These are phyloP conservation scores for Pemphigus obesinymphae DNA, from an alignment of 1,140 invertebrate species.

Conservation along the genomic window DNA sequence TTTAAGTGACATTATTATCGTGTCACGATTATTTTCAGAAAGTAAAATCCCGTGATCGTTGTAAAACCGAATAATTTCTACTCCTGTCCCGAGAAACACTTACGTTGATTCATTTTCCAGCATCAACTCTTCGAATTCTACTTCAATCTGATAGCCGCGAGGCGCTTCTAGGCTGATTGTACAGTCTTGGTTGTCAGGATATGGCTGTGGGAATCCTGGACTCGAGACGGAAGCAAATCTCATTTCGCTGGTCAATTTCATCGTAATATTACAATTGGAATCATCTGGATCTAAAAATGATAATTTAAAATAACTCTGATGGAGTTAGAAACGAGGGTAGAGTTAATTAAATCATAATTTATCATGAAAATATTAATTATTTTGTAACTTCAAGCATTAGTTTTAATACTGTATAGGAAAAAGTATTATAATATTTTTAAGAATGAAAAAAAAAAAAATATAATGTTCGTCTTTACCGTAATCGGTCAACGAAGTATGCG, in stretches of 20 bases:
- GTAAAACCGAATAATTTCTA: not conserved
- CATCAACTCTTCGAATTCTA: constrained; percentile 66
- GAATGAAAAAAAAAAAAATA: too few species aligned
- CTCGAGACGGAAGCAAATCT: constrained; percentile 59
- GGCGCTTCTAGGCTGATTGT: constrained; percentile 58
- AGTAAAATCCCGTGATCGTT: not conserved
- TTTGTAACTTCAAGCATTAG: too few species aligned
- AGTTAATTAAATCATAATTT: too few species aligned
- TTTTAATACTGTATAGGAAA: too few species aligned
- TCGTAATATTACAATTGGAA: constrained; percentile 55
- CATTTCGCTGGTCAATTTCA: constrained; percentile 57
- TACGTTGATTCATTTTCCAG: constrained; percentile 66
- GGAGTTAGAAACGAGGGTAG: too few species aligned
- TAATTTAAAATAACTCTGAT: not conserved
- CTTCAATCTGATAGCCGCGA: constrained; percentile 57
- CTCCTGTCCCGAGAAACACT: constrained; percentile 50
- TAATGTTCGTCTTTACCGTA: constrained; percentile 1
- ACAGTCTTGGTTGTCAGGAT: constrained; percentile 66
- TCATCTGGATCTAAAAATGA: not conserved
- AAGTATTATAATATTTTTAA: too few species aligned
- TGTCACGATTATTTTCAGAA: too few species aligned
- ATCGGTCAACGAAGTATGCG: constrained; percentile 46
- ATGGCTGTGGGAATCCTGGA: constrained; percentile 64
- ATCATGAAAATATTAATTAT: too few species aligned
- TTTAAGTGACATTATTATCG: too few species aligned